Evolutionary conservation across 30 jellyfish, hydroid and myxozoan genomes (phyloP), one percentile per base, ranked within the genome.

Genomic region (Cassiopea xamachana): DNA sequence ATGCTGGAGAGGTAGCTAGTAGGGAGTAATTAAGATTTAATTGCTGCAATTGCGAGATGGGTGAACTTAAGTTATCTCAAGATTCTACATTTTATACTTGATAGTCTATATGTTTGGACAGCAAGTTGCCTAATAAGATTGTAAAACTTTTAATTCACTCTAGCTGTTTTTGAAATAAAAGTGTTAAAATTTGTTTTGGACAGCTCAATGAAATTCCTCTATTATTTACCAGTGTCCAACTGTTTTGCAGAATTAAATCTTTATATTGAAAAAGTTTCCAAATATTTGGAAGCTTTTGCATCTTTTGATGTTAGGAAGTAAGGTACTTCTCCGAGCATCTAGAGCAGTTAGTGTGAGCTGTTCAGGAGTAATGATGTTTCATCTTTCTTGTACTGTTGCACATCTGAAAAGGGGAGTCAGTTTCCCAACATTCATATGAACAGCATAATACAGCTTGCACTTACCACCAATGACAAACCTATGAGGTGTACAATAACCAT

Each of bases 401-500:
- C 2, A 27, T 17, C 43, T 62, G 74, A 62, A 62, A 62, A 8
- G 7, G 19, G 50, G 80, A 55, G n/a, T 71, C 55, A 5, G 6
- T 71, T 71, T 71, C 10, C 74, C 19, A 17, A 71, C 80, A 17
- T 2, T 44, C 51, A 71, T 55, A 43, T 71, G 74, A 62, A 62
- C 80, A 71, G 58, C 80, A 71, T 50, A 2, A 44, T 7, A 87
- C 94, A 87, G 95, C 95, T 88, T 88, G 69, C 95, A 88, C 95
- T 88, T 48, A 17, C 1, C 76, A 68, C 81, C 46, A 84, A 74
- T 46, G 84, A 94, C 93, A 87, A 93, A 93, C 98, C 82, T 93
- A 93, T 93, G 98, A 93, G 98, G 98, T 93, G 97, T 81, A 82
- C 69, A 76, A 9, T 46, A 69, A 64, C 55, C 12, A 71, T 82